Evolutionary conservation across 2,113 vertebrate species (phyloP), one percentile per base, ranked within the genome.

Genomic region (Sialia sialis): DNA sequence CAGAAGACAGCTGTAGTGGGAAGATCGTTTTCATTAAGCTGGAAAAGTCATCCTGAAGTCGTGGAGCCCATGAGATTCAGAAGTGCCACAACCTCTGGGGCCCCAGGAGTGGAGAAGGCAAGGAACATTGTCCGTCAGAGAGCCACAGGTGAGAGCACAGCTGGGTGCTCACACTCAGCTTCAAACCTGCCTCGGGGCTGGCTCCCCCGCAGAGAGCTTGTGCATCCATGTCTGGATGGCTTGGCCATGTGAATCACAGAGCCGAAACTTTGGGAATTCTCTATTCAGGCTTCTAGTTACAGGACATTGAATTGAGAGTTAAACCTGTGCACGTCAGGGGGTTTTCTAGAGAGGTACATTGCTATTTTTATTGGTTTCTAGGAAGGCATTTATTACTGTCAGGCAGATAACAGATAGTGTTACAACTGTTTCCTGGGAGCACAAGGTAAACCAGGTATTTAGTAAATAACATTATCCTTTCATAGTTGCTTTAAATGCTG

Each of bases 1-100:
- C 99, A 99, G 92, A 99, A 99, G 95, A 97, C 98, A 46, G 96
- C 98, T 55, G 97, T 98, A 4, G 98, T 98, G 32, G 98, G 98
- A 18, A 98, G 99, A 48, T 99, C 99, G 8, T 99, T 99, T 97
- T 99, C 99, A n/a, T 97, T 99, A 82, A 99, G 99, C 94, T 99
- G 99, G 99, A 98, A 98, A 83, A 99, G 98, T 94, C 98, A 99
- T 36, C 98, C 98, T 27, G 99, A 99, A 26, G 93, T 97, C 79
- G 98, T 98, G 46, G 99, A 99, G 88, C 99, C 99, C 4, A 99
- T 99, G 99, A 98, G 99, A 79, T 98, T 99, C 79, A 98, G 99
- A 89, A 99, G 99, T 27, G 99, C 99, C 63, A 99, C 99, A 13
- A 99, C 99, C 5, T 99, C 99, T 18, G 99, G 99, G 93, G 98